These are phyloP conservation scores for Prunella fulvescens DNA, from an alignment of 2,113 vertebrate genomes.

Conservation along the genomic window DNA sequence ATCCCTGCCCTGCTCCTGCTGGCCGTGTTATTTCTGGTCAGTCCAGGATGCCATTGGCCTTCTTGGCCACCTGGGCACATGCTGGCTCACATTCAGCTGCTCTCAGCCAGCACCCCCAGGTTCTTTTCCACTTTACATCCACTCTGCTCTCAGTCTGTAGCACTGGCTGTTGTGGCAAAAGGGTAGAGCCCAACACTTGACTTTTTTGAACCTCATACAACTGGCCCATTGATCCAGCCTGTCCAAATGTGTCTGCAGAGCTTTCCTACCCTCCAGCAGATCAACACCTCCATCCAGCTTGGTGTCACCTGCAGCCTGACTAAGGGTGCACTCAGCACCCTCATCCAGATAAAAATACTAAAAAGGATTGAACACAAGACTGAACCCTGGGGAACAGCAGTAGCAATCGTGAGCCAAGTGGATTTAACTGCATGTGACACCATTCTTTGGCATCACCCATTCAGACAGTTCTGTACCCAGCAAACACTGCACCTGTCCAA, in stretches of 20 bases:
- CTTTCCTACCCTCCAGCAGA: neutral
- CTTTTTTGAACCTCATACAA: neutral
- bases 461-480: neutral
- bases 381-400: neutral
- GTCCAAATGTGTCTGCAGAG: neutral
- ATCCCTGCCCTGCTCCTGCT: neutral
- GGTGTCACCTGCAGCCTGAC: neutral
- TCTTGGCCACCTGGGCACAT: neutral
- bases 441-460: neutral
- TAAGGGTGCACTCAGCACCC: fast-evolving
- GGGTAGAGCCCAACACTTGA: neutral
- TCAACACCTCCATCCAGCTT: neutral
- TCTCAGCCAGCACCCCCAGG: fast-evolving
- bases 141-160: neutral
- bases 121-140: neutral
- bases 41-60: neutral
- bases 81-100: neutral
- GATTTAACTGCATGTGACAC: neutral
- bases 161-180: fast-evolving
- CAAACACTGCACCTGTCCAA: neutral
- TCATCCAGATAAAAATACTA: neutral
- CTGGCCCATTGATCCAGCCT: neutral
- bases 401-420: fast-evolving
- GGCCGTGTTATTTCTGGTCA: fast-evolving
- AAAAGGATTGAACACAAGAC: neutral